A percentile compares a stretch with the other conserved stretches of the same genome.
Conservation (phyloP, 2,888 invertebrate genomes). For the Tetheella fluctuosa region DNA sequence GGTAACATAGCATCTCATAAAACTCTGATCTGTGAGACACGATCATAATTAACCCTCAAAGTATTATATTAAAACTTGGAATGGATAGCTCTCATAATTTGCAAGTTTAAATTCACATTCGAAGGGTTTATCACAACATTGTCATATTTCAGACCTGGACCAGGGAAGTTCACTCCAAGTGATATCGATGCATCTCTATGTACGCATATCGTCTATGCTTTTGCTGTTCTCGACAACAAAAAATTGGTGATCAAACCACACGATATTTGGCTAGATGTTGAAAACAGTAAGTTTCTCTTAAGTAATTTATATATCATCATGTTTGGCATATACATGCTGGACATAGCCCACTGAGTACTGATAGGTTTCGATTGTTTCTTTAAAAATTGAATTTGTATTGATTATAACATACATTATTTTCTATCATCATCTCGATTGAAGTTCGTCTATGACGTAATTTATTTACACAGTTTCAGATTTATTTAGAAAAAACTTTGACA, state of each 20-base stretch:
- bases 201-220: slow-evolving; percentile 96
- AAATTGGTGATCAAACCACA: slow-evolving; percentile 91
- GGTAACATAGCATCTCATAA: slow-evolving; percentile 51
- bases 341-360: too few species aligned
- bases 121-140: slow-evolving; percentile 12
- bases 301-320: too few species aligned
- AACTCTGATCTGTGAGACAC: too few species aligned
- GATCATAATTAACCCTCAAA: too few species aligned
- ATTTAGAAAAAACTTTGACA: too few species aligned
- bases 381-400: too few species aligned
- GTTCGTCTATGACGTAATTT: too few species aligned
- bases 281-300: slow-evolving; percentile 87
- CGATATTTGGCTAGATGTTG: slow-evolving; percentile 94
- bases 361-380: too few species aligned
- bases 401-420: too few species aligned
- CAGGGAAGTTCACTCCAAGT: slow-evolving; percentile 91
- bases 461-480: too few species aligned
- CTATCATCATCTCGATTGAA: too few species aligned
- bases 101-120: not conserved
- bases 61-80: not conserved
- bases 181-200: slow-evolving; percentile 94
- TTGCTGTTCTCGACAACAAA: slow-evolving; percentile 92
- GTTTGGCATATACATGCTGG: too few species aligned
- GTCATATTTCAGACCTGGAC: slow-evolving; percentile 85
- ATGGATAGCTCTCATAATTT: not conserved